Percentiles rank a stretch among this genome's conserved stretches.
These are phyloP conservation scores for Cantharis rufa DNA, from an alignment of 2,888 invertebrate species.

Conservation along the genomic window DNA sequence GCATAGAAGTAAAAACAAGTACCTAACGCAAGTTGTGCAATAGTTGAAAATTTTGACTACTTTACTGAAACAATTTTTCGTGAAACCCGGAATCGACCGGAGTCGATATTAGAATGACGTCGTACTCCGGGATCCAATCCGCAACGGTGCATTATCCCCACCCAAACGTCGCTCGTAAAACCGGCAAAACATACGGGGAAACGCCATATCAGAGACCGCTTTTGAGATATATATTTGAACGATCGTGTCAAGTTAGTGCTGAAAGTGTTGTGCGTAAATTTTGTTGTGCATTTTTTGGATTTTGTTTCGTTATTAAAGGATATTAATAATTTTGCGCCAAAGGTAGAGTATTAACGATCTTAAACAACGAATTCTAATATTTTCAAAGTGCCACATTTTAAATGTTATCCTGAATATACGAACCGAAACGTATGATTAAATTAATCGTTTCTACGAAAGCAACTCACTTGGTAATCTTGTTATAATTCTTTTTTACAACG, in stretches of 20 bases:
- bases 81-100: constrained; percentile 33
- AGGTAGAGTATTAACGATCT: background rate
- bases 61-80: constrained; percentile 5
- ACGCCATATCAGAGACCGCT: constrained; percentile 29
- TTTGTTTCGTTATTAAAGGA: background rate
- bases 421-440: background rate
- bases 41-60: background rate
- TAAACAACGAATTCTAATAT: background rate
- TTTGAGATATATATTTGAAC: background rate
- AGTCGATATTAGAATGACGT: constrained; percentile 34
- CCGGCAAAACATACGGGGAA: constrained; percentile 38
- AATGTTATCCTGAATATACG: background rate
- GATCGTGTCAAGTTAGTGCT: background rate
- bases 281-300: background rate
- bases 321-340: background rate
- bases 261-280: constrained; percentile 1
- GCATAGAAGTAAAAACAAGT: background rate
- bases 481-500: background rate
- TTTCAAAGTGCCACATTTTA: background rate
- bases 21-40: background rate
- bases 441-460: background rate
- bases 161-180: constrained; percentile 35
- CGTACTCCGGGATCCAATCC: constrained; percentile 33
- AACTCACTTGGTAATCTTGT: background rate
- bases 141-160: constrained; percentile 27